phyloP scores from a whole-genome alignment of 23 tunicate genomes.

The Trididemnum miniatum region DNA sequence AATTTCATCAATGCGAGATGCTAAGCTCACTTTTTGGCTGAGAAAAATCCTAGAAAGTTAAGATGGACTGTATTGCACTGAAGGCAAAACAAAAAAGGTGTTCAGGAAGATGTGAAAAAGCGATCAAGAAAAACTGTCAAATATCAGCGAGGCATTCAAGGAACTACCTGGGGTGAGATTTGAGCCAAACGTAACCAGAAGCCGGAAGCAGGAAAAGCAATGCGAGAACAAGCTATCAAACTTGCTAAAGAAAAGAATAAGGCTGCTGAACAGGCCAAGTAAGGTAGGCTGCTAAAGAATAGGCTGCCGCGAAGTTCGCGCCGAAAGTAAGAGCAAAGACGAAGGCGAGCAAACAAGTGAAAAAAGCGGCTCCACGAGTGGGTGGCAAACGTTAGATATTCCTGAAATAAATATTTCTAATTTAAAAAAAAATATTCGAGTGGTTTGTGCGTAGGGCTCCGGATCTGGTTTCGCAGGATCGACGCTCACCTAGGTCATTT shows the following conservation, averaged over 20 bases:
- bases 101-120: constrained; percentile 83
- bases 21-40: constrained; percentile 56
- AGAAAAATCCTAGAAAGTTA: constrained; percentile 97
- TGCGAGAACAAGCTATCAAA: too few species aligned
- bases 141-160: constrained; percentile 71
- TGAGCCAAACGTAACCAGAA: constrained; percentile 93
- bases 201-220: constrained; percentile 90
- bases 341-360: too few species aligned
- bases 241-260: constrained; percentile 90
- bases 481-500: too few species aligned
- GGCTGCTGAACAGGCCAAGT: constrained; percentile 60
- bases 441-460: too few species aligned
- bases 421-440: too few species aligned
- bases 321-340: too few species aligned
- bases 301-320: too few species aligned
- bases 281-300: too few species aligned
- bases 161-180: constrained; percentile 93
- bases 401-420: too few species aligned
- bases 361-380: too few species aligned
- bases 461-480: too few species aligned
- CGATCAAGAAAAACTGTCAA: constrained; percentile 78
- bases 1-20: constrained; percentile 66
- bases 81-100: constrained; percentile 94
- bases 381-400: too few species aligned
- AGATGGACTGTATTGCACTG: constrained; percentile 91